Conservation (phyloP, 1,140 invertebrate species). For the Drosophila pandora region DNA sequence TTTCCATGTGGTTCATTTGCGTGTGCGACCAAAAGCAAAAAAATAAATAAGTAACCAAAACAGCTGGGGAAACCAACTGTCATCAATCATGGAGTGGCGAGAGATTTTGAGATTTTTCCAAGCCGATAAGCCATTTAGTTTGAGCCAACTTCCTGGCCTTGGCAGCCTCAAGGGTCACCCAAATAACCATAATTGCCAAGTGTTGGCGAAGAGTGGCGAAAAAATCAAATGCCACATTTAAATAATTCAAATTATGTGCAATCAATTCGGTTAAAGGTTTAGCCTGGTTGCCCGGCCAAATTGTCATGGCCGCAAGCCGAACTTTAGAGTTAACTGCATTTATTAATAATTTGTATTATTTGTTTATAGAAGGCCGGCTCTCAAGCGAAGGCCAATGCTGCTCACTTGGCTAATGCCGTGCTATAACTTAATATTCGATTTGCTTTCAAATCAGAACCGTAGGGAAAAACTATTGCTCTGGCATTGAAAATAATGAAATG, state of each 20-base stretch:
- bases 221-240: constrained; percentile 64
- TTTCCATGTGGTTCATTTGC: constrained; percentile 62
- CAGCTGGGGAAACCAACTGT: constrained; percentile 35
- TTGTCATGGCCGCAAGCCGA: constrained; percentile 44
- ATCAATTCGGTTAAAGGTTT: constrained; percentile 52
- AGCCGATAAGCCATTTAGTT: constrained; percentile 22
- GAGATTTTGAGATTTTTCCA: constrained; percentile 7
- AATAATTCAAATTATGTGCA: constrained; percentile 67
- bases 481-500: constrained; percentile 45
- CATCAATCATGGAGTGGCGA: constrained; percentile 43
- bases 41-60: constrained; percentile 5
- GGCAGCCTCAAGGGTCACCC: constrained; percentile 42
- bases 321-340: constrained; percentile 34
- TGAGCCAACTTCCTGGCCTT: constrained; percentile 52
- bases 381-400: constrained; percentile 35
- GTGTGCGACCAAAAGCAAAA: constrained; percentile 23
- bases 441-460: constrained; percentile 44
- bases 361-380: constrained; percentile 49
- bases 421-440: constrained; percentile 40
- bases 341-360: constrained; percentile 52
- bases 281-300: constrained; percentile 31
- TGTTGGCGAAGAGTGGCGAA: constrained; percentile 31
- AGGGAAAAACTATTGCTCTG: constrained; percentile 30
- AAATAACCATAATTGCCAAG: constrained; percentile 57
- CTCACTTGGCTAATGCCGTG: constrained; percentile 46